Percentiles rank a stretch among this genome's conserved stretches.
These are phyloP conservation scores for Manacus vitellinus DNA, from an alignment of 2,113 vertebrate species.

Conservation along the genomic window DNA sequence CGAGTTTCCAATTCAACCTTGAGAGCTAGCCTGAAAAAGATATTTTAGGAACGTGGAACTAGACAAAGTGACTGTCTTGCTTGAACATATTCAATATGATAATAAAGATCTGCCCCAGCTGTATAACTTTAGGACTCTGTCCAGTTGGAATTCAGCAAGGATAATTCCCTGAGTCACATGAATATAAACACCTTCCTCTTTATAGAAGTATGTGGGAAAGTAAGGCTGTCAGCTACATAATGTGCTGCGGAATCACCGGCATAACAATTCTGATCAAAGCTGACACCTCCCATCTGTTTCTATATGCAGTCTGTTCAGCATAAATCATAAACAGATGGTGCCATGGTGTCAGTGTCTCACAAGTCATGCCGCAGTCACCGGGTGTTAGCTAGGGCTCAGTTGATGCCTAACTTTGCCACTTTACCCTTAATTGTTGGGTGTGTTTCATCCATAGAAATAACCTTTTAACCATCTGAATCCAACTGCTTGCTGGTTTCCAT, in stretches of 20 bases:
- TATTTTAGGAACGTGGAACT: background rate
- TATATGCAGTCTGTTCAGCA: constrained; percentile 55
- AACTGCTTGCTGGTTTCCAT: constrained; percentile 40
- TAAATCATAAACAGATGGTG: constrained; percentile 57
- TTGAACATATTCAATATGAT: background rate
- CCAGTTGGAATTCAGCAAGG: background rate
- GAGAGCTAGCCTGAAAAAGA: background rate
- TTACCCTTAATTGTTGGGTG: background rate
- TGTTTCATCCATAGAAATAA: constrained; percentile 18
- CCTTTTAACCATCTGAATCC: constrained; percentile 24
- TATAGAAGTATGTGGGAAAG: constrained; percentile 31
- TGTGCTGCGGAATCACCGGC: background rate
- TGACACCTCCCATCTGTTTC: constrained; percentile 63
- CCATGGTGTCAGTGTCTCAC: constrained; percentile 36
- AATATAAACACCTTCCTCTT: constrained; percentile 13
- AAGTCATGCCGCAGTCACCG: constrained; percentile 27
- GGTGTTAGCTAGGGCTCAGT: background rate
- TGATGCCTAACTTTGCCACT: background rate
- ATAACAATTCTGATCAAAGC: constrained; percentile 38
- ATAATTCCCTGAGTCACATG: background rate
- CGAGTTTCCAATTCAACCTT: background rate
- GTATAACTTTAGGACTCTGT: background rate
- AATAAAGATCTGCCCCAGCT: background rate
- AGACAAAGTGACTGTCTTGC: background rate
- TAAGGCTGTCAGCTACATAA: background rate